These are phyloP conservation scores for Empis livida DNA, from an alignment of 2,888 invertebrate species.

Conservation along the genomic window DNA sequence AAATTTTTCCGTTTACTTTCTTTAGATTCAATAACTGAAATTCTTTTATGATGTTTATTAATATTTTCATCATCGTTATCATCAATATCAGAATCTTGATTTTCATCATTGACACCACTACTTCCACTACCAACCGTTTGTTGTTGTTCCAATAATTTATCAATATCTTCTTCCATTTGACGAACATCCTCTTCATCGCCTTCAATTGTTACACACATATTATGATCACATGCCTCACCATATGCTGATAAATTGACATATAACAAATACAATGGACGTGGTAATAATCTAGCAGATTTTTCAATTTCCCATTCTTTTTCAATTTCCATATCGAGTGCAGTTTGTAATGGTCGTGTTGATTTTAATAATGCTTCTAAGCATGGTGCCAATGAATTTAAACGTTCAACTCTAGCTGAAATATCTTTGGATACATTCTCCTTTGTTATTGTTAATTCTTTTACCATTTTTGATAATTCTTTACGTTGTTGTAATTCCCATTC, in stretches of 20 bases:
- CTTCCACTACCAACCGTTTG: slow-evolving; percentile 8
- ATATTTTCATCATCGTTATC: slow-evolving; percentile 37
- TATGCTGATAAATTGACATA: slow-evolving; percentile 77
- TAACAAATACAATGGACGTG: slow-evolving; percentile 71
- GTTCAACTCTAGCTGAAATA: slow-evolving; percentile 59
- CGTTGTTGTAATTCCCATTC: slow-evolving; percentile 88
- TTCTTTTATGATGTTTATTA: slow-evolving; percentile 13
- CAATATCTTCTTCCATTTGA: slow-evolving; percentile 38
- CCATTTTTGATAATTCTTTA: slow-evolving; percentile 64
- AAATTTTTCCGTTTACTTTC: slow-evolving; percentile 14
- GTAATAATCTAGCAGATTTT: slow-evolving; percentile 58
- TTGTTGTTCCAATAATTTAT: neutral
- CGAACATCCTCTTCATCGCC: slow-evolving; percentile 60
- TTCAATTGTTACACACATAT: slow-evolving; percentile 40
- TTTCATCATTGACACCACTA: slow-evolving; percentile 29
- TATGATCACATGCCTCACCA: slow-evolving; percentile 54
- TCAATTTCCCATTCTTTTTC: slow-evolving; percentile 69
- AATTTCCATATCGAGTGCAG: slow-evolving; percentile 67
- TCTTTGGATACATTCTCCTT: slow-evolving; percentile 65
- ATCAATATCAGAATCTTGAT: slow-evolving; percentile 57
- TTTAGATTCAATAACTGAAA: slow-evolving; percentile 4
- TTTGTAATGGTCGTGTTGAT: slow-evolving; percentile 79
- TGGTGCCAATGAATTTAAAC: slow-evolving; percentile 71
- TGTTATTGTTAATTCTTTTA: slow-evolving; percentile 58
- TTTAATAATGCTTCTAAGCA: slow-evolving; percentile 57